phyloP scores from a whole-genome alignment of 2,797 vertebrate genomes.

The Odontamblyopus lacepedii region DNA sequence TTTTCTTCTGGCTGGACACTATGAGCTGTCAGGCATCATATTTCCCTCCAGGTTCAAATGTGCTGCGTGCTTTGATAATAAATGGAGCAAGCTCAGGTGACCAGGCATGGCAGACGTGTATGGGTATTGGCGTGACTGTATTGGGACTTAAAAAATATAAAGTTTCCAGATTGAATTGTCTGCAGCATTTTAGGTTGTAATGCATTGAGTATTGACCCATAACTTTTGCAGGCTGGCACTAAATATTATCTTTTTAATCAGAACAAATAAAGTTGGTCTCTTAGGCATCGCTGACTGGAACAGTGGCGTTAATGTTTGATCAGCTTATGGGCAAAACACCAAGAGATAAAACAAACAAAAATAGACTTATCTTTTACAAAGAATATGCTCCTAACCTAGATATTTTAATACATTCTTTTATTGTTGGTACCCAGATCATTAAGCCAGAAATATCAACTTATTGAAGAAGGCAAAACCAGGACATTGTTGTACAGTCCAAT shows the following conservation, averaged over 20 bases:
- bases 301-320: constrained; percentile 62
- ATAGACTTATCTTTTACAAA: constrained; percentile 26
- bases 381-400: constrained; percentile 59
- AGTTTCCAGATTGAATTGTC: constrained; percentile 36
- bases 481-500: constrained; percentile 65
- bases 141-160: constrained; percentile 42
- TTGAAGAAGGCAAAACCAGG: constrained; percentile 66
- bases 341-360: constrained; percentile 22
- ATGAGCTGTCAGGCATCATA: constrained; percentile 70
- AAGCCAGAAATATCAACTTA: constrained; percentile 70
- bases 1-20: constrained; percentile 66
- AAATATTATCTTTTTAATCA: constrained; percentile 39
- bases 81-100: constrained; percentile 72
- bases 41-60: constrained; percentile 76
- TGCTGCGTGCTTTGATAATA: constrained; percentile 76
- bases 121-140: constrained; percentile 38
- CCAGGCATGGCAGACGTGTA: constrained; percentile 43
- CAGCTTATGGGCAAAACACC: constrained; percentile 53
- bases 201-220: constrained; percentile 21
- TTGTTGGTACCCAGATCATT: constrained; percentile 69
- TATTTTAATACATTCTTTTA: constrained; percentile 67
- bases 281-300: constrained; percentile 47
- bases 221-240: constrained; percentile 16
- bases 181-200: constrained; percentile 17
- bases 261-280: constrained; percentile 44